Percentiles rank a stretch among this genome's conserved stretches.
Conservation (phyloP, 2,113 vertebrate genomes). For the Nothocercus nigrocapillus region DNA sequence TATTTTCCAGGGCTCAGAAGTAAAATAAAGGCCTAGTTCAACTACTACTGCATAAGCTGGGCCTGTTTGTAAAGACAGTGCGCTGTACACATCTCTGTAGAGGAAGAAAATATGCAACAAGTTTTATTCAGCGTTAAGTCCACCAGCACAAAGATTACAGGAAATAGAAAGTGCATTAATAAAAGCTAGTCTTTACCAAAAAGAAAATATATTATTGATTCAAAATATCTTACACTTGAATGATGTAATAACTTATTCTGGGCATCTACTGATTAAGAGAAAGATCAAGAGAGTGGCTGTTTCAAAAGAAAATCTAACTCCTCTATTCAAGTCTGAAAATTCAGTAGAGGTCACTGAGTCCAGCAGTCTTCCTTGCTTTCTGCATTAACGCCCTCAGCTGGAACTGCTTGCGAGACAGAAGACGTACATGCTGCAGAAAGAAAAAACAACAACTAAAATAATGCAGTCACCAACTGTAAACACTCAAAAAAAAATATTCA, state of each 20-base stretch:
- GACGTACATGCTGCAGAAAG: conserved; percentile 89
- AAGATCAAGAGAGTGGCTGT: conserved; percentile 66
- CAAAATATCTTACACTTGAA: conserved; percentile 87
- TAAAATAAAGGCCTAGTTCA: not conserved
- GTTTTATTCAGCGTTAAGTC: conserved; percentile 81
- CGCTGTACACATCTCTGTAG: not conserved
- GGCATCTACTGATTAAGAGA: conserved; percentile 78
- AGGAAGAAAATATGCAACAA: conserved; percentile 77
- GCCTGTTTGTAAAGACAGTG: not conserved
- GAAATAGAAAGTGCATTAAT: conserved; percentile 94
- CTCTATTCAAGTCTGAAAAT: conserved; percentile 21
- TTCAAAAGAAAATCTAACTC: conserved; percentile 37
- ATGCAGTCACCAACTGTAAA: not conserved
- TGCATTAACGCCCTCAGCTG: conserved; percentile 98
- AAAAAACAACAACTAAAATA: not conserved
- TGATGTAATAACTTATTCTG: conserved; percentile 86
- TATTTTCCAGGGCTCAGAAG: not conserved
- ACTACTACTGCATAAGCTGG: not conserved
- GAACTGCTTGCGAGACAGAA: conserved; percentile 98
- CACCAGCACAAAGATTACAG: conserved; percentile 85
- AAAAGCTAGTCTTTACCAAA: conserved; percentile 89
- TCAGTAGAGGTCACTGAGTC: conserved; percentile 98
- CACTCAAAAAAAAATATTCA: not conserved
- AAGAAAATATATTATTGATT: conserved; percentile 87
- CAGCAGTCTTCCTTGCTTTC: conserved; percentile 97